Evolutionary conservation across 2,113 vertebrate genomes (phyloP).

Genomic region (Alosa alosa): DNA sequence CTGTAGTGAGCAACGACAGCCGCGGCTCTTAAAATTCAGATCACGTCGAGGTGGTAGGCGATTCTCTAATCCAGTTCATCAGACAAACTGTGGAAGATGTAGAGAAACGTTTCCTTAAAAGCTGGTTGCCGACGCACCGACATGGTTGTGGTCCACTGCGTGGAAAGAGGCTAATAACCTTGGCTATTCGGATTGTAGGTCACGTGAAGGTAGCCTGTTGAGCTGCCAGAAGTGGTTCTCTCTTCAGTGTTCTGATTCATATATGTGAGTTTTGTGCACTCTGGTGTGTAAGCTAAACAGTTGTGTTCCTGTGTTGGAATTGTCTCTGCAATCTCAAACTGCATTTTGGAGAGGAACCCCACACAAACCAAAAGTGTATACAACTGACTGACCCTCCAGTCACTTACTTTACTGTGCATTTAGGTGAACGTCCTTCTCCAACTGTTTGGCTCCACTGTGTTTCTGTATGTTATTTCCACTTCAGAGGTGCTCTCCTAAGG

Average conservation of each 20-base stretch:
- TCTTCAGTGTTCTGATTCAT: not conserved
- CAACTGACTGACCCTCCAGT: not conserved
- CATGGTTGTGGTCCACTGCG: not conserved
- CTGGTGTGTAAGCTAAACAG: not conserved
- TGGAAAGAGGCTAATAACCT: not conserved
- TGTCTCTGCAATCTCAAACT: not conserved
- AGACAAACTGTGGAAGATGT: not conserved
- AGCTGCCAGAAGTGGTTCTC: not conserved
- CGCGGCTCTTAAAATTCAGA: conserved; percentile 34
- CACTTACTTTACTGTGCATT: not conserved
- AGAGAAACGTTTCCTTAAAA: not conserved
- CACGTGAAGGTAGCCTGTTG: not conserved
- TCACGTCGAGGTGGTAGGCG: conserved; percentile 24
- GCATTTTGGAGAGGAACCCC: not conserved
- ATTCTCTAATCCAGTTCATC: not conserved
- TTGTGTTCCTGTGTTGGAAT: not conserved
- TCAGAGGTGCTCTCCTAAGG: not conserved
- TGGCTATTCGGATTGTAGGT: not conserved
- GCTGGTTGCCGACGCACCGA: too few relatives aligned
- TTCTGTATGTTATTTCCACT: not conserved
- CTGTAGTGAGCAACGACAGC: conserved; percentile 20
- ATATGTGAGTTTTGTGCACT: not conserved
- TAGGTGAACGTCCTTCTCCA: not conserved
- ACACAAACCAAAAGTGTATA: not conserved
- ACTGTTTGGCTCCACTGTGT: not conserved